A percentile compares a stretch with the other conserved stretches of the same genome.
Evolutionary conservation across 2,797 vertebrate genomes (phyloP).

Genomic region (Lophius americanus): DNA sequence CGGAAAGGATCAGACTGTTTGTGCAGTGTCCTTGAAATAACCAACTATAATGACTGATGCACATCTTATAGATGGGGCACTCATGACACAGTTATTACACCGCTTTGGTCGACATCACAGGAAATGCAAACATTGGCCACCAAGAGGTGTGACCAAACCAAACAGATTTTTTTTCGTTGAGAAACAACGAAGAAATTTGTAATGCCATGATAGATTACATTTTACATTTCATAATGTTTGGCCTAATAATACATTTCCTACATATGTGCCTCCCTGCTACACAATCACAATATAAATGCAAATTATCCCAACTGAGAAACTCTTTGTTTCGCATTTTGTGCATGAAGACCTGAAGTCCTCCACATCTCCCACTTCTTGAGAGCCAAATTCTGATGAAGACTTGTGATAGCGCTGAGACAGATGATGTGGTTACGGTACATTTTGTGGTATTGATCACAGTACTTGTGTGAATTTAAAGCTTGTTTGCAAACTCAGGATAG

Average conservation of each 20-base stretch:
- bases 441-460: constrained; percentile 10
- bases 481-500: constrained; percentile 58
- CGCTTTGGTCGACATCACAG: constrained; percentile 32
- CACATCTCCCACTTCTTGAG: constrained; percentile 2
- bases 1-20: constrained; percentile 39
- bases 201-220: constrained; percentile 11
- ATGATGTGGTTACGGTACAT: constrained; percentile 16
- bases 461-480: constrained; percentile 21
- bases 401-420: constrained; percentile 43
- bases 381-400: constrained; percentile 12
- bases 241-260: constrained; percentile 15
- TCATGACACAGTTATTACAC: constrained; percentile 33
- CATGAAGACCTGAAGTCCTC: constrained; percentile 15
- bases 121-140: constrained; percentile 32
- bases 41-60: constrained; percentile 16
- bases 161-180: constrained; percentile 18
- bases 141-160: constrained; percentile 2
- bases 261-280: constrained; percentile 20
- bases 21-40: constrained; percentile 45
- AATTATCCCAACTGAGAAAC: constrained; percentile 7
- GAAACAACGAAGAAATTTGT: constrained; percentile 2
- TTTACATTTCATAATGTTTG: constrained; percentile 15
- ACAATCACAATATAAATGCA: constrained; percentile 42
- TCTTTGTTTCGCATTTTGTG: constrained; percentile 18
- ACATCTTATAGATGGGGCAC: constrained; percentile 41